Evolutionary conservation across 2,113 vertebrate genomes (phyloP).

Genomic region (Sylvilagus bachmani): DNA sequence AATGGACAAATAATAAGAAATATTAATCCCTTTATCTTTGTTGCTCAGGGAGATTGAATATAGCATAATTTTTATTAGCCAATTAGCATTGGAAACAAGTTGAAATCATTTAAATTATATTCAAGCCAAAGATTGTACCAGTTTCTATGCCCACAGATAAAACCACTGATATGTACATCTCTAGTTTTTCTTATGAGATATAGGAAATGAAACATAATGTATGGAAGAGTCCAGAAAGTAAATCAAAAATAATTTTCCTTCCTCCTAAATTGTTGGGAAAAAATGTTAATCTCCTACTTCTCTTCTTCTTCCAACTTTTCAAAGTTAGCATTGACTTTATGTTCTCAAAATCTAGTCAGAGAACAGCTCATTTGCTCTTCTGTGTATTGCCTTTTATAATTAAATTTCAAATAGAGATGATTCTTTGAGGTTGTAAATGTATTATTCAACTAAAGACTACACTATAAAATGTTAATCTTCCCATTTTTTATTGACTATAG

Average conservation of each 20-base stretch:
- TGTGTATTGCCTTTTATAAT: background rate
- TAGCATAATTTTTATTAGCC: background rate
- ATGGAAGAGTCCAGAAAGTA: background rate
- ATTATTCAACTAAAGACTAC: background rate
- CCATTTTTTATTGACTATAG: background rate
- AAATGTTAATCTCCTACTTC: background rate
- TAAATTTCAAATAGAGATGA: background rate
- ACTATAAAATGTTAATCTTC: background rate
- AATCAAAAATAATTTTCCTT: background rate
- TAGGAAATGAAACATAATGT: background rate
- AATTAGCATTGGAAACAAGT: background rate
- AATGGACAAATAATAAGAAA: constrained; percentile 63
- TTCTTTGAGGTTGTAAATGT: background rate
- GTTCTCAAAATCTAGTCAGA: constrained; percentile 5
- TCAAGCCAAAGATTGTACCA: background rate
- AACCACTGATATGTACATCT: background rate
- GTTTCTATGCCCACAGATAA: constrained; percentile 39
- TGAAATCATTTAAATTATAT: background rate
- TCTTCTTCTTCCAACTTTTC: background rate
- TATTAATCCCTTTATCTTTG: background rate
- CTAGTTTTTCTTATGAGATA: background rate
- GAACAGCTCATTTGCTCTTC: background rate
- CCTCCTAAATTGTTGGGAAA: background rate
- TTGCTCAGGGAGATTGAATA: background rate
- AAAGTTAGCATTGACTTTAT: background rate